Conservation (phyloP, 2,797 vertebrate genomes). For the Lophura swinhoii region DNA sequence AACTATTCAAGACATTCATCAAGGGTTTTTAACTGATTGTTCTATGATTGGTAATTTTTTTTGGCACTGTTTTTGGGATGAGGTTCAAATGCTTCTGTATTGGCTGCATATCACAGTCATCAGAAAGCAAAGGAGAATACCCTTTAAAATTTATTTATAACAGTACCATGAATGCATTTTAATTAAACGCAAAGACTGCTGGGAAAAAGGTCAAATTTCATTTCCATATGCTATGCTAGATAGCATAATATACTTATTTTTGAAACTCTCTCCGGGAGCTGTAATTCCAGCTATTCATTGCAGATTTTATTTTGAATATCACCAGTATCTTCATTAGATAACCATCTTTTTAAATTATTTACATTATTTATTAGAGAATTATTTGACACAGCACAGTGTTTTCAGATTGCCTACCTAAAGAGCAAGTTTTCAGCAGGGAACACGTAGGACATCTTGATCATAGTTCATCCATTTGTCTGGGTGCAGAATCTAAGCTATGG, state of each 20-base stretch:
- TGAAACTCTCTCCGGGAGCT: not conserved
- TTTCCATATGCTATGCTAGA: not conserved
- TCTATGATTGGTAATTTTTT: not conserved
- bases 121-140: not conserved
- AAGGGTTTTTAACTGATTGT: not conserved
- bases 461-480: not conserved
- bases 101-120: not conserved
- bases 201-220: not conserved
- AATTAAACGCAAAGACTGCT: not conserved
- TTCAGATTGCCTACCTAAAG: not conserved
- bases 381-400: not conserved
- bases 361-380: not conserved
- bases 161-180: not conserved
- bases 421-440: not conserved
- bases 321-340: not conserved
- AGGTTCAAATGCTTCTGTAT: not conserved
- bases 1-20: not conserved
- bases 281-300: not conserved
- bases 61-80: not conserved
- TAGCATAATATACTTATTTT: not conserved
- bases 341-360: not conserved
- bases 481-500: not conserved
- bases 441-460: not conserved
- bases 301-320: not conserved
- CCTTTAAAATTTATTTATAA: not conserved